Conservation (phyloP, 2,113 vertebrate species). For the Passer montanus region DNA sequence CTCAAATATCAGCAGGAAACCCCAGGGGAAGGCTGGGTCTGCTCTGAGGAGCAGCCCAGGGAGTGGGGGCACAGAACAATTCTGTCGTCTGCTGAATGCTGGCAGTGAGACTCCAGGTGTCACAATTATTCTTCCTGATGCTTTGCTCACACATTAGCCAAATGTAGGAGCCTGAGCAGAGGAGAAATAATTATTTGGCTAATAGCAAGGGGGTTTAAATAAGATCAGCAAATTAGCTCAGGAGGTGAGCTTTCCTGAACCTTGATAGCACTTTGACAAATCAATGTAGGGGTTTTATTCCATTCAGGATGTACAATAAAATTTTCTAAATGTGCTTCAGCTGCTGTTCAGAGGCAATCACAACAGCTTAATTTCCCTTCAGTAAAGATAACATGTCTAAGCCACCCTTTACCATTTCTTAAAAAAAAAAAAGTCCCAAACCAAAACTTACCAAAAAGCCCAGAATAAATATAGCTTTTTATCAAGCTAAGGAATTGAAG, state of each 20-base stretch:
- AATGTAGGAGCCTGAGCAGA: not conserved
- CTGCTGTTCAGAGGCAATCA: not conserved
- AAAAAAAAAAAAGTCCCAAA: not conserved
- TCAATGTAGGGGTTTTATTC: not conserved
- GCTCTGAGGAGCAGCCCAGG: not conserved
- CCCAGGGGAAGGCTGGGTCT: not conserved
- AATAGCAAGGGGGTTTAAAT: constrained; percentile 10
- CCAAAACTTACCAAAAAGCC: not conserved
- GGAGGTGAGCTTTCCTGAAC: not conserved
- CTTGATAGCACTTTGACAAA: not conserved
- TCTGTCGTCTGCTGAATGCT: not conserved
- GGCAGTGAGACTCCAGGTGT: not conserved
- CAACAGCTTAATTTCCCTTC: not conserved
- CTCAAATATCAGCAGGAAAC: not conserved
- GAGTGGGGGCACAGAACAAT: not conserved
- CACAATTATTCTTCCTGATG: not conserved
- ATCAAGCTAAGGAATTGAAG: not conserved
- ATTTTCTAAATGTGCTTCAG: not conserved
- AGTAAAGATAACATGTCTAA: not conserved
- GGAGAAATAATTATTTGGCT: not conserved
- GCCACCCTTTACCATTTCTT: not conserved
- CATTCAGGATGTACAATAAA: not conserved
- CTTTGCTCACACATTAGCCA: not conserved
- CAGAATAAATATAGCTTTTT: not conserved
- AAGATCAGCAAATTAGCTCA: not conserved